Conservation (phyloP, 2,113 vertebrate genomes). For the Alligator sinensis region DNA sequence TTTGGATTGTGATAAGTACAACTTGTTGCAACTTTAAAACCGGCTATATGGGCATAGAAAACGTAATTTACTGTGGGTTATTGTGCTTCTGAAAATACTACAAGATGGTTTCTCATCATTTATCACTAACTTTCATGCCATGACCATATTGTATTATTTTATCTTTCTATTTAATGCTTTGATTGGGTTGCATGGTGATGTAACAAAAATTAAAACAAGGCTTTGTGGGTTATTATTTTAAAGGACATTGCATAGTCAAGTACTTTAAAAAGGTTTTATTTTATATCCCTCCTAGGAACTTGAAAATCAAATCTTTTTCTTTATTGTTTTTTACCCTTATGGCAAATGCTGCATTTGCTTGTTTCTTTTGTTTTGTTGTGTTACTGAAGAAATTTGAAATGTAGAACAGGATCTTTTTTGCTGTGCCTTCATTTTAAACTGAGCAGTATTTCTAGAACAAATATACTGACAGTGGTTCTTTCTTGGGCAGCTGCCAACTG, state of each 20-base stretch:
- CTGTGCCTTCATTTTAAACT: neutral
- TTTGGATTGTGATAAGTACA: no score
- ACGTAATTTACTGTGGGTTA: neutral
- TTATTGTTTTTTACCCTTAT: neutral
- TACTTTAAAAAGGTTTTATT: slow-evolving; percentile 6
- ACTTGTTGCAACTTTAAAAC: neutral
- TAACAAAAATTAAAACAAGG: neutral
- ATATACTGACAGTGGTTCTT: neutral
- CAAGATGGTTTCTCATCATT: slow-evolving; percentile 14
- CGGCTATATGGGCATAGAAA: neutral
- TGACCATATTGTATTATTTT: neutral
- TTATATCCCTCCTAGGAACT: neutral
- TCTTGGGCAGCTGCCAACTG: neutral
- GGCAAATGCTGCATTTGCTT: neutral
- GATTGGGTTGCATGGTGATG: neutral
- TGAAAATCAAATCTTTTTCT: neutral
- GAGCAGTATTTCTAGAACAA: neutral
- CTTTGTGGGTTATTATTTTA: neutral
- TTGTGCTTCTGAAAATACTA: neutral
- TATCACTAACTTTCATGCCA: neutral
- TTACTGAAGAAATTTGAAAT: neutral
- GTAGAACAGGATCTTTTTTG: neutral
- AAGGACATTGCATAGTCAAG: neutral
- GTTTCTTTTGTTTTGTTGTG: neutral
- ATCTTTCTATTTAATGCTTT: neutral